Evolutionary conservation across 2,797 vertebrate genomes (phyloP).

Genomic region (Cryptoblepharus egeriae): DNA sequence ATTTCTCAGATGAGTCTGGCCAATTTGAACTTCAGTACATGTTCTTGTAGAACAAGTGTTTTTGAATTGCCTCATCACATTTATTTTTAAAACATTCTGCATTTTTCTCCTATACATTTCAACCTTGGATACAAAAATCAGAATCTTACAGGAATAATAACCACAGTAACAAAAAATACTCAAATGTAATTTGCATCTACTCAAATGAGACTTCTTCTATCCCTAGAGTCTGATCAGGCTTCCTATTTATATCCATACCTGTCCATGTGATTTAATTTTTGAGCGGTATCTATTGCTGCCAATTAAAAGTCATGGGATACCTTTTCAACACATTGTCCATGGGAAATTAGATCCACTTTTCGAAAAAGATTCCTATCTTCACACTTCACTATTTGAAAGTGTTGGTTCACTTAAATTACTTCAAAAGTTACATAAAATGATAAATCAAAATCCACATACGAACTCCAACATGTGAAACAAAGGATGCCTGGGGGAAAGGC

Average conservation of each 20-base stretch:
- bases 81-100: background rate
- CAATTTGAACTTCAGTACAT: background rate
- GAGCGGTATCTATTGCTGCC: background rate
- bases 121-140: background rate
- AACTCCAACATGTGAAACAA: slow-evolving; percentile 3
- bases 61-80: background rate
- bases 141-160: background rate
- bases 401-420: slow-evolving; percentile 8
- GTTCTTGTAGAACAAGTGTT: background rate
- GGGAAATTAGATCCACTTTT: slow-evolving; percentile 8
- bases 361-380: slow-evolving; percentile 18
- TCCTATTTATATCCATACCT: background rate
- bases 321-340: slow-evolving; percentile 4
- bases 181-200: background rate
- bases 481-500: slow-evolving; percentile 5
- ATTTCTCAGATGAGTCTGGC: too few species aligned
- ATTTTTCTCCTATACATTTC: background rate
- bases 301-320: background rate
- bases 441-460: slow-evolving; percentile 17
- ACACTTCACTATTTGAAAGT: slow-evolving; percentile 7
- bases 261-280: background rate
- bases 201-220: background rate
- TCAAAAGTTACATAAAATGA: slow-evolving; percentile 20
- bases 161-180: background rate
- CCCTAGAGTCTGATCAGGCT: background rate